Evolutionary conservation across 2,113 vertebrate genomes (phyloP).

Genomic region (Corythornis cristatus): DNA sequence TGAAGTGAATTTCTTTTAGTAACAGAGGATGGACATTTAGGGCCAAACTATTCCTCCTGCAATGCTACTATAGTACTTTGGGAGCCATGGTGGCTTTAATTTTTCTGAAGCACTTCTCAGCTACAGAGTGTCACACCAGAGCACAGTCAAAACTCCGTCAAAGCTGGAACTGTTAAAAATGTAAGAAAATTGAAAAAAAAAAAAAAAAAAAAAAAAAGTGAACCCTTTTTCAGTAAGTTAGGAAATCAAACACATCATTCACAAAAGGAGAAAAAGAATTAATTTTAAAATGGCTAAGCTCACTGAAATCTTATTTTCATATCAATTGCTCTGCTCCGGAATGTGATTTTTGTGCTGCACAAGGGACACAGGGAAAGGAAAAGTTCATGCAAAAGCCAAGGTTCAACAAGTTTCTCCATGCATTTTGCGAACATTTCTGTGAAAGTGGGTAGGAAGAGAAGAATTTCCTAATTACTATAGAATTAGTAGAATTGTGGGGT

Average conservation of each 20-base stretch:
- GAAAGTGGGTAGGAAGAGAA: background rate
- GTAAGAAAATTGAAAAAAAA: background rate
- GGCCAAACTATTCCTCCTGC: background rate
- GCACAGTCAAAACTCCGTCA: background rate
- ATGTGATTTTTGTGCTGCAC: background rate
- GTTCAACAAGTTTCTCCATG: background rate
- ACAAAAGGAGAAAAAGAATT: background rate
- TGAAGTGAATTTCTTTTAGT: background rate
- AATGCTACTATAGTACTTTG: background rate
- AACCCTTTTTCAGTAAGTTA: background rate
- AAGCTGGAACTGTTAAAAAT: background rate
- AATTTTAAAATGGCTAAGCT: background rate
- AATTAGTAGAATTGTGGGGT: background rate
- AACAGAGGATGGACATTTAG: background rate
- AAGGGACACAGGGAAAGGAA: background rate
- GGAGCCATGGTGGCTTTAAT: background rate
- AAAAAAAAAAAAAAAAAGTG: background rate
- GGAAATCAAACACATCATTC: background rate
- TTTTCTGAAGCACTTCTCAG: background rate
- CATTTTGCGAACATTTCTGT: background rate
- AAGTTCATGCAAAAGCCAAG: background rate
- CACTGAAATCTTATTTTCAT: background rate
- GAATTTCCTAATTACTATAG: fast-evolving
- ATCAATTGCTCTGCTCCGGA: fast-evolving
- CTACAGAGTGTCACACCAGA: background rate